Base-by-base conservation (phyloP, 2,888 invertebrate genomes). In the Hetaerina titia region DNA sequence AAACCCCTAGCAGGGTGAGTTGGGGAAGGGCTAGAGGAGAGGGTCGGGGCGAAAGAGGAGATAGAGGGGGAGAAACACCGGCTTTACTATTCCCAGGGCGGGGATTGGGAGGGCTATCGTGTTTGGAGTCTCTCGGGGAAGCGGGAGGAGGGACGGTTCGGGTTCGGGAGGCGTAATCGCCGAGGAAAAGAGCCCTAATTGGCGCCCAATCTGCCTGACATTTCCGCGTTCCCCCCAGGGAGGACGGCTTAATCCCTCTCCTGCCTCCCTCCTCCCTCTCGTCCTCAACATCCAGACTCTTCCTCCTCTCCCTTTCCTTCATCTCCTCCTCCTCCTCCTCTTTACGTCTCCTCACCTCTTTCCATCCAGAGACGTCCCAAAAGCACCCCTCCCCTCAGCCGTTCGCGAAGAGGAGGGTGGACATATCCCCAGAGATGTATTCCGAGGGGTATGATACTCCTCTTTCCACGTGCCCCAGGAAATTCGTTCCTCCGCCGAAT, bases 201-300 rank as follows among this genome's bases (percentile, higher is more conserved):
- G 92, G 92, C 92, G 64, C 69, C 74, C 92, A 92, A 92, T 92
- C 92, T 74, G 92, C 92, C 69, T 92, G 92, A 92, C 92, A 92
- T 92, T 92, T 92, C 92, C 69, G 69, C 64, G 22, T 92, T 81
- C 31, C 92, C 92, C 92, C 7, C 22, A 56, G 45, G 74, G n/a
- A 69, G 69, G 69, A 92, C 69, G 69, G 69, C 92, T 92, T 56
- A 45, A 64, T 92, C 31, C 69, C 90, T 31, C 45, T 22, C 45
- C 88, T 56, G 15, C 45, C 19, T 17, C 25, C 90, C 15, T 9
- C n/a, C 17, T n/a, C 60, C 90, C 90, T 25, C 69, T 6, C 69
- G 7, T 11, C 69, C n/a, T n/a, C 81, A 81, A 15, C 81, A 0
- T 7, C 8, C 69, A 11, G 11, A 2, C 31, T 13, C 13, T 31